A percentile compares a stretch with the other conserved stretches of the same genome.
Evolutionary conservation across 2,797 vertebrate species (phyloP).

Genomic region (Todus mexicanus): DNA sequence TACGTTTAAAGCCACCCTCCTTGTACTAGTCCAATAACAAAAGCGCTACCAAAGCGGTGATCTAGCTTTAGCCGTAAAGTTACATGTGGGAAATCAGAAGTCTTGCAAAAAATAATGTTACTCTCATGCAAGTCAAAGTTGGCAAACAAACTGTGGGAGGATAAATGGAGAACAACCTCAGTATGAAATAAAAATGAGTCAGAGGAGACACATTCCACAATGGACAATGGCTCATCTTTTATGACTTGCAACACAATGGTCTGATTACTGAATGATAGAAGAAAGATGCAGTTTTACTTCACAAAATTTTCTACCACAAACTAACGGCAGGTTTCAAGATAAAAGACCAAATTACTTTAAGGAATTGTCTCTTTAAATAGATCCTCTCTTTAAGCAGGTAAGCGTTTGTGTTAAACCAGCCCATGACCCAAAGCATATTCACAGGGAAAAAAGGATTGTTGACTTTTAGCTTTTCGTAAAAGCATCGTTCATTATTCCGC

Average conservation of each 20-base stretch:
- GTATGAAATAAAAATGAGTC: constrained; percentile 29
- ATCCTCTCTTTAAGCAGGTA: constrained; percentile 10
- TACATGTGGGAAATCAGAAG: constrained; percentile 35
- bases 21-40: not conserved
- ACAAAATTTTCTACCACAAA: constrained; percentile 8
- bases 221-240: constrained; percentile 60
- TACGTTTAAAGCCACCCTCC: not conserved
- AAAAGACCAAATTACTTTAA: constrained; percentile 43
- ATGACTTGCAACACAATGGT: constrained; percentile 63
- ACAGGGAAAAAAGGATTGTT: constrained; percentile 24
- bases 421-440: constrained; percentile 28
- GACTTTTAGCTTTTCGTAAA: constrained; percentile 15
- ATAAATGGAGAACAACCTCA: constrained; percentile 61
- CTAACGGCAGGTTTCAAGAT: constrained; percentile 21
- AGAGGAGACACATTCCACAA: constrained; percentile 50
- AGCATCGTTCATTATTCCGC: not conserved
- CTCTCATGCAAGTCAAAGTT: constrained; percentile 61
- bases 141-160: constrained; percentile 55
- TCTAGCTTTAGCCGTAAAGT: constrained; percentile 4
- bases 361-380: constrained; percentile 13
- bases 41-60: constrained; percentile 33
- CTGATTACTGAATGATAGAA: constrained; percentile 59
- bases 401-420: constrained; percentile 17
- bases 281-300: constrained; percentile 74
- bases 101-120: constrained; percentile 55